Percentiles rank a stretch among this genome's conserved stretches.
These are phyloP conservation scores for Panurus biarmicus DNA, from an alignment of 2,113 vertebrate genomes.

Conservation along the genomic window DNA sequence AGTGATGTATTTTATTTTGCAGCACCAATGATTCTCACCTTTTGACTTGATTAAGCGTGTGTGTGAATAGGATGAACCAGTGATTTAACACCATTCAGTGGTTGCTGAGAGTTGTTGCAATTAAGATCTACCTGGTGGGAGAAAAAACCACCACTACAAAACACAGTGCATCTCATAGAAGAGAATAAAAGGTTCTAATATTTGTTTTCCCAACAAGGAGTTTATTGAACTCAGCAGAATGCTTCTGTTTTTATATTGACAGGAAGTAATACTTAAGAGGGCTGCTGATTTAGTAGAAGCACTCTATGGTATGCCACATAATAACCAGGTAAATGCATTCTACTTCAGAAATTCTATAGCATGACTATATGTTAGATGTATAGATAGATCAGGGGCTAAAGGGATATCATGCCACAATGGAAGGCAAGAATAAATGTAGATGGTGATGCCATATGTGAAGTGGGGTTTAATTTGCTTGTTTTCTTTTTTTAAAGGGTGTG, in stretches of 20 bases:
- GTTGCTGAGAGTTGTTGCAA: constrained; percentile 26
- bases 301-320: constrained; percentile 92
- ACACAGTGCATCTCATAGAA: background rate
- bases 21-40: constrained; percentile 67
- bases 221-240: constrained; percentile 36
- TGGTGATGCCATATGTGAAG: background rate
- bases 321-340: constrained; percentile 84
- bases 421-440: background rate
- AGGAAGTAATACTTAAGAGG: constrained; percentile 95
- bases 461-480: background rate
- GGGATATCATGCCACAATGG: background rate
- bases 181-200: background rate
- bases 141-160: background rate
- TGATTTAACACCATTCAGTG: constrained; percentile 59
- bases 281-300: constrained; percentile 93
- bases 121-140: background rate
- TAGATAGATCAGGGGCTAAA: background rate
- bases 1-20: constrained; percentile 71
- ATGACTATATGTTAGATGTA: background rate
- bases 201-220: background rate
- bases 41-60: constrained; percentile 70
- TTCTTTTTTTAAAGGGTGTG: background rate
- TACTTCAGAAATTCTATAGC: background rate
- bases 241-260: constrained; percentile 62
- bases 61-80: constrained; percentile 61